Evolutionary conservation across 2,113 vertebrate species (phyloP), one percentile per base, ranked within the genome.

Genomic region (Scolopax mira): DNA sequence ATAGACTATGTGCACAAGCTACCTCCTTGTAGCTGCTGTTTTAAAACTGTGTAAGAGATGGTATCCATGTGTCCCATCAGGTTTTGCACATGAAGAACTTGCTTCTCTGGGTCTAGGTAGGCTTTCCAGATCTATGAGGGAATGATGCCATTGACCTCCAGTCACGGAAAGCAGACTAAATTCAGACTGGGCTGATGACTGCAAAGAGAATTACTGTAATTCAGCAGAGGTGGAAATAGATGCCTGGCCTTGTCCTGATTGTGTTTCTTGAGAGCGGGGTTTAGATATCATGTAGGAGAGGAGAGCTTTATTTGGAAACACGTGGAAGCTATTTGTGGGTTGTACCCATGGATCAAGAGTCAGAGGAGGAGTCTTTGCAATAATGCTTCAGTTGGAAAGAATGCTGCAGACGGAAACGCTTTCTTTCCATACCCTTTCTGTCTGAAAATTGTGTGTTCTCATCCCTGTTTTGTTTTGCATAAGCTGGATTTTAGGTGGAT

Each of bases 401-500:
- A 79, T 41, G 64, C 39, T 80, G 23, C 2, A 30, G 79, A 73
- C 5, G 1, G 55, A 80, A 91, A 7, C 22, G 5, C 48, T 80
- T 89, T 57, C 31, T 72, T 79, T 72, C 71, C 58, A 17, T 65
- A 35, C 5, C 6, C 21, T 71, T 84, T 95, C 75, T 48, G 30
- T 9, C 69, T 81, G 52, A 79, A 96, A 96, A 88, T n/a, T 55
- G 12, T 60, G 25, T 73, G 72, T 70, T 93, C 51, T 79, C 37
- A 55, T 61, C 35, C 9, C 44, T 78, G 18, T 71, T 96, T 90
- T 86, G 69, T 93, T 95, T 84, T 91, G 51, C 67, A 78, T 80
- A 78, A 94, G 27, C 24, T 84, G 60, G 72, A 64, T 95, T 95
- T 96, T 72, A 86, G 79, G 69, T 96, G 88, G 61, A 57, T 92